Evolutionary conservation across 2,113 vertebrate species (phyloP).

Genomic region (Cyprinodon tularosa): DNA sequence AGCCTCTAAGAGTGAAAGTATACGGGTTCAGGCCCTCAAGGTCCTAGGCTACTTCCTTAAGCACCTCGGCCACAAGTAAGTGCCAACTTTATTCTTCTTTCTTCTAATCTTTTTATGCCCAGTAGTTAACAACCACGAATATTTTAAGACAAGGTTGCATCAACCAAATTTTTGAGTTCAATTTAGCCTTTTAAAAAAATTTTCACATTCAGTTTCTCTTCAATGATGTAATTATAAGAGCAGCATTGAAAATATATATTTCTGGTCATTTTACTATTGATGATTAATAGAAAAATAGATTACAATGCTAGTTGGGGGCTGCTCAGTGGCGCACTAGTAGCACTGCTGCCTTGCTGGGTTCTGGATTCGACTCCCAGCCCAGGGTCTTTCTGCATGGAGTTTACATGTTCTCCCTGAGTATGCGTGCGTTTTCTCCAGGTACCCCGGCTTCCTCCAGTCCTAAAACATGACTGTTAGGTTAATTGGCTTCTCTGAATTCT

Average conservation of each 20-base stretch:
- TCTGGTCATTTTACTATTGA: neutral
- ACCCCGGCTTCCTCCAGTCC: no score
- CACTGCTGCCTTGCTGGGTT: no score
- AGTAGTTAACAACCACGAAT: neutral
- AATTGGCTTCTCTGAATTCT: no score
- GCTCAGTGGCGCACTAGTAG: no score
- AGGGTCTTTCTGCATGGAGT: no score
- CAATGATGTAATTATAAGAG: neutral
- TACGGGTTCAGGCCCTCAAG: slow-evolving; percentile 97
- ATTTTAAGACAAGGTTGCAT: slow-evolving; percentile 1
- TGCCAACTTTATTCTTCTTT: slow-evolving; percentile 35
- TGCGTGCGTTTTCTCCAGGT: no score
- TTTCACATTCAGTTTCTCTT: neutral
- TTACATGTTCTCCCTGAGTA: no score
- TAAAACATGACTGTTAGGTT: no score
- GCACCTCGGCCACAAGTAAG: slow-evolving; percentile 99
- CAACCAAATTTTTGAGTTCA: neutral
- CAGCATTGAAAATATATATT: neutral
- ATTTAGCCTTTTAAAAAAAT: neutral
- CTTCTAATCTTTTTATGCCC: neutral
- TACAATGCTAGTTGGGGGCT: no score
- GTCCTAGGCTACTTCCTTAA: slow-evolving; percentile 99
- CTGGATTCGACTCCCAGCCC: no score
- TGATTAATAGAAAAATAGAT: no score
- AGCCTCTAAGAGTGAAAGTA: slow-evolving; percentile 98